Evolutionary conservation across 2,113 vertebrate genomes (phyloP).

Genomic region (Pluvialis apricaria): DNA sequence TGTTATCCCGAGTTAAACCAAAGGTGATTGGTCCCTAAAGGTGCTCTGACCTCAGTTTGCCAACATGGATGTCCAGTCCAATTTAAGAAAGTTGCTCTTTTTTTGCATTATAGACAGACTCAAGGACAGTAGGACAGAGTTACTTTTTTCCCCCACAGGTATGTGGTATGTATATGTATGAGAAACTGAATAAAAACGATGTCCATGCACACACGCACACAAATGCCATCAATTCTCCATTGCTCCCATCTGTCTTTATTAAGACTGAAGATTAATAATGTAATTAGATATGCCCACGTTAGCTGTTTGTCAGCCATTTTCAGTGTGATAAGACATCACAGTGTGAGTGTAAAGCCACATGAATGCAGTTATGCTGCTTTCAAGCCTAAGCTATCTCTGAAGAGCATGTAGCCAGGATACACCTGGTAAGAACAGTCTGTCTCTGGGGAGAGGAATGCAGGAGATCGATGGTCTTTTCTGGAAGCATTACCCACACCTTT

Average conservation of each 20-base stretch:
- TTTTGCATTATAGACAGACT: not conserved
- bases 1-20: not conserved
- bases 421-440: not conserved
- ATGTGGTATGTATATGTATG: not conserved
- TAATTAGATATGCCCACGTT: not conserved
- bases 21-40: not conserved
- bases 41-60: not conserved
- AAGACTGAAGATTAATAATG: not conserved
- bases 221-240: not conserved
- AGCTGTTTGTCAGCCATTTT: slow-evolving; percentile 10
- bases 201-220: accelerated
- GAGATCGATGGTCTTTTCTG: not conserved
- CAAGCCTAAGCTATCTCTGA: not conserved
- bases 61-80: not conserved
- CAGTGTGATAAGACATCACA: not conserved
- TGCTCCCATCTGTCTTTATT: not conserved
- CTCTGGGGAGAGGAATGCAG: not conserved
- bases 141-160: not conserved
- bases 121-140: not conserved
- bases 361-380: not conserved
- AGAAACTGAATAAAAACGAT: not conserved
- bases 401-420: not conserved
- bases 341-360: not conserved
- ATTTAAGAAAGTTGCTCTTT: not conserved
- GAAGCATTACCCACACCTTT: not conserved